These are phyloP conservation scores for Hypomesus transpacificus DNA, from an alignment of 2,113 vertebrate genomes.

Conservation along the genomic window DNA sequence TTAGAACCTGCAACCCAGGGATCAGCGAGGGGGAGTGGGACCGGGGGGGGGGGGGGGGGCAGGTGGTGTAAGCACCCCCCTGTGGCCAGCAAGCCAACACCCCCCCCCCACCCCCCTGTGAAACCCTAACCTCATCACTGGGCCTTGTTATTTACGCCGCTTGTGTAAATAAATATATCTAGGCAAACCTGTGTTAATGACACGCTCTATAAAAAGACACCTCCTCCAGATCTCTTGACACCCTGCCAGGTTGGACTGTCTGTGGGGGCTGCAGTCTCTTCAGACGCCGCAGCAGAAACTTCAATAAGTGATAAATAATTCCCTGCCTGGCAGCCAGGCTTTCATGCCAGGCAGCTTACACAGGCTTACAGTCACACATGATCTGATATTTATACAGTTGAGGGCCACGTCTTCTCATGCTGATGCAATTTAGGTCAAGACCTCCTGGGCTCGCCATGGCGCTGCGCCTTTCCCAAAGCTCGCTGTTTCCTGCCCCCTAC, in stretches of 20 bases:
- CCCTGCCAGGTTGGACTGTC: background rate
- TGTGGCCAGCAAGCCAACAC: background rate
- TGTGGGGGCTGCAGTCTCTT: slow-evolving; percentile 52
- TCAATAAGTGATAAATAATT: slow-evolving; percentile 70
- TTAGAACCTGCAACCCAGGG: slow-evolving; percentile 51
- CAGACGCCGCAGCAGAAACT: slow-evolving; percentile 61
- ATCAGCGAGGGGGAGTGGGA: slow-evolving; percentile 28
- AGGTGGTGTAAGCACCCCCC: slow-evolving; percentile 48
- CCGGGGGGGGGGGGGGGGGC: slow-evolving; percentile 19
- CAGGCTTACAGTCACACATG: slow-evolving; percentile 60
- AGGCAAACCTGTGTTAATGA: slow-evolving; percentile 74
- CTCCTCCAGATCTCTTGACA: slow-evolving; percentile 60
- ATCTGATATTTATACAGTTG: slow-evolving; percentile 68
- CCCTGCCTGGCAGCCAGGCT: slow-evolving; percentile 51
- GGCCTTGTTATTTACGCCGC: slow-evolving; percentile 71
- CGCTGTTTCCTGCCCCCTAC: slow-evolving; percentile 17
- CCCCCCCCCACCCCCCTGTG: slow-evolving; percentile 31
- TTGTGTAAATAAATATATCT: slow-evolving; percentile 80
- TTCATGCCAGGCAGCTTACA: slow-evolving; percentile 64
- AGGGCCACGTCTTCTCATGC: slow-evolving; percentile 54
- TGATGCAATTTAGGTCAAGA: slow-evolving; percentile 52
- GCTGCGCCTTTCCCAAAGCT: background rate
- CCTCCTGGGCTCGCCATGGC: background rate
- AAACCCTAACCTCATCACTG: slow-evolving; percentile 63
- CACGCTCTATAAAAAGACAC: slow-evolving; percentile 71